Evolutionary conservation across 2,888 invertebrate genomes (phyloP).

Genomic region (Adelphocoris suturalis): DNA sequence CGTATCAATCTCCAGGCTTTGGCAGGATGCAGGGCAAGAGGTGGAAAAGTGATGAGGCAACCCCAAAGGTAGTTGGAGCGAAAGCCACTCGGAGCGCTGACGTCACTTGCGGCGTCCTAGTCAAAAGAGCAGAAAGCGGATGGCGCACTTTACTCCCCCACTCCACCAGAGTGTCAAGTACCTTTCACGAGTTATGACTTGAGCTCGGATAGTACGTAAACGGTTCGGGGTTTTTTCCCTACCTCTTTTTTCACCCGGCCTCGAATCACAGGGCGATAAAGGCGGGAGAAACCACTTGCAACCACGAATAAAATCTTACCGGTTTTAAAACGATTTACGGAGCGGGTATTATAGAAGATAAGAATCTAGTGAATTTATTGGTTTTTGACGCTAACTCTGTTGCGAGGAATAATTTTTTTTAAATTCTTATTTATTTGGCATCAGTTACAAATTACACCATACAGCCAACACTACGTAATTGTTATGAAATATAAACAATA

Average conservation of each 20-base stretch:
- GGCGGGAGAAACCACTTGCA: neutral
- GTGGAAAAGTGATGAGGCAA: neutral
- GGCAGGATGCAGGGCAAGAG: neutral
- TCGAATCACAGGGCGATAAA: neutral
- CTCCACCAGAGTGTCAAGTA: neutral
- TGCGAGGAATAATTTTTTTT: no score
- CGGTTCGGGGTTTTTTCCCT: neutral
- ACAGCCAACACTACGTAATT: no score
- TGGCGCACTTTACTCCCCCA: conserved; percentile 15
- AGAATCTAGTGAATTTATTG: no score
- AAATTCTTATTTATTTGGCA: no score
- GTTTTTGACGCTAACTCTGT: no score
- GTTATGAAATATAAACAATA: no score
- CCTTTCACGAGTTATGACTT: conserved; percentile 42
- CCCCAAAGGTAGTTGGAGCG: neutral
- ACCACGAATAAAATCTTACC: neutral
- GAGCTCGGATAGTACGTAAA: conserved; percentile 10
- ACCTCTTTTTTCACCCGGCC: neutral
- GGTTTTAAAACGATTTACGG: neutral
- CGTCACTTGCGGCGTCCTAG: neutral
- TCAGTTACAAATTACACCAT: no score
- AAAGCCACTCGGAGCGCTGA: neutral
- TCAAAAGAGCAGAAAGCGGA: conserved; percentile 34
- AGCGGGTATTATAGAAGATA: neutral
- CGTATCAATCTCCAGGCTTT: neutral